phyloP scores from a whole-genome alignment of 1,140 invertebrate species.

The Proctacanthus coquilletti region DNA sequence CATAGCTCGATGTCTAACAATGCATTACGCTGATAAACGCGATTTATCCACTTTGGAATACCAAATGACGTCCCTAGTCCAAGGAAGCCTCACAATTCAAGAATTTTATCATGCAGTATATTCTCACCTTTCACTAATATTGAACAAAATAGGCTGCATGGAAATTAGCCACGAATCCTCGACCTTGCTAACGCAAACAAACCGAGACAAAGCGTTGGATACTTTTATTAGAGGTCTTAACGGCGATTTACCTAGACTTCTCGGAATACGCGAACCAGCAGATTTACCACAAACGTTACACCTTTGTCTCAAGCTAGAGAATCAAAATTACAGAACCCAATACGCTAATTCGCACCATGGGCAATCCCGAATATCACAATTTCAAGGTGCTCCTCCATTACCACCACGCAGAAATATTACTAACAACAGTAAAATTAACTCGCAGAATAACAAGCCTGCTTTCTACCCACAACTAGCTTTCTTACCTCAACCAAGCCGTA shows the following conservation, averaged over 20 bases:
- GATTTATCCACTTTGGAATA: conserved; percentile 4
- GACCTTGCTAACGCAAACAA: conserved; percentile 2
- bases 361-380: no score
- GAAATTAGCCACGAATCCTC: neutral
- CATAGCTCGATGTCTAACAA: neutral
- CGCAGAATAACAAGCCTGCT: no score
- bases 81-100: neutral
- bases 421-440: no score
- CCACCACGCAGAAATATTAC: no score
- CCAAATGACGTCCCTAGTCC: neutral
- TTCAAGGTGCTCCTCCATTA: no score
- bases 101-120: conserved; percentile 1
- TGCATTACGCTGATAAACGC: conserved; percentile 5
- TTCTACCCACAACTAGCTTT: no score
- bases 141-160: conserved; percentile 1
- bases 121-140: neutral
- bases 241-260: conserved; percentile 7
- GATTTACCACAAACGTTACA: conserved; percentile 1
- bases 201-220: conserved; percentile 7
- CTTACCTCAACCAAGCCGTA: no score
- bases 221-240: conserved; percentile 7
- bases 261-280: conserved; percentile 6
- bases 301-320: neutral
- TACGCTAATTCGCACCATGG: no score
- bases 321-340: neutral